Evolutionary conservation across 2,797 vertebrate species (phyloP).

Genomic region (Varecia variegata): DNA sequence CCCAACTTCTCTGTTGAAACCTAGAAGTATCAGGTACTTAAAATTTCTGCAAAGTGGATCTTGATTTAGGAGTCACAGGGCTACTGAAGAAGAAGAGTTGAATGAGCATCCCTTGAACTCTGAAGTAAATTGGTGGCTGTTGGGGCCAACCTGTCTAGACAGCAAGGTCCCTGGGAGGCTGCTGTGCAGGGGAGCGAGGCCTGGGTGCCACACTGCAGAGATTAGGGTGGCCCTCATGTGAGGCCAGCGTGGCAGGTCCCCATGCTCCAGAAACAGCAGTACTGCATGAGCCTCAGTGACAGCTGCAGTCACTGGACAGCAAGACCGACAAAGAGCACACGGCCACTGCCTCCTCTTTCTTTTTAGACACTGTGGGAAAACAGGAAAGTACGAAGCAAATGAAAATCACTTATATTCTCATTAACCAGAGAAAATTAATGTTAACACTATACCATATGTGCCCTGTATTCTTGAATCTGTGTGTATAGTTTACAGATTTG

Average conservation of each 20-base stretch:
- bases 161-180: not conserved
- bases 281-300: not conserved
- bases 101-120: not conserved
- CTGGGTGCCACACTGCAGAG: not conserved
- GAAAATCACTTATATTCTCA: not conserved
- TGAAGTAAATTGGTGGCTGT: not conserved
- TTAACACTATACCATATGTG: not conserved
- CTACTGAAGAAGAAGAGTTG: not conserved
- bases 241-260: not conserved
- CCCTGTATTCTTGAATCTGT: not conserved
- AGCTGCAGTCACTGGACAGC: too few relatives aligned
- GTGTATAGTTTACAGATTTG: not conserved
- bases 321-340: not conserved
- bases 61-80: not conserved
- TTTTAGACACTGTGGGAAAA: not conserved
- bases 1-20: not conserved
- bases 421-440: not conserved
- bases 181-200: not conserved
- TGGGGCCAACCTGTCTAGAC: not conserved
- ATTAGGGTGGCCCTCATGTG: not conserved
- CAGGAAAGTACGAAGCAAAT: not conserved
- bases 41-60: not conserved
- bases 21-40: not conserved
- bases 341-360: not conserved
- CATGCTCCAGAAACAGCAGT: not conserved